Base-by-base conservation (phyloP, 2,888 invertebrate species). In the Sphaeridia pumilis region DNA sequence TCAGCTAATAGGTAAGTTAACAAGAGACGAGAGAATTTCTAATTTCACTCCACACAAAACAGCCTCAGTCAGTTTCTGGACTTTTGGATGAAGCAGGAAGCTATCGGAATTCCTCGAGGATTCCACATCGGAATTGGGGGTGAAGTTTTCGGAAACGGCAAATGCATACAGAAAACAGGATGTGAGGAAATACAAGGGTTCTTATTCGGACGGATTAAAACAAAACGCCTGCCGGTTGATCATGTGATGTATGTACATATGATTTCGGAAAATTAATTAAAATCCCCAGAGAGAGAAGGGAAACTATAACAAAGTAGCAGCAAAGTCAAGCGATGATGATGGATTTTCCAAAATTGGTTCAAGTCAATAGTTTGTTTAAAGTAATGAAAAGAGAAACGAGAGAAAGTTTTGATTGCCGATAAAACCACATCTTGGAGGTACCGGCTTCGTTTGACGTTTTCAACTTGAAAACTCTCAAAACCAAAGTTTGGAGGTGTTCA, bases 221-320 rank as follows among this genome's bases (percentile, higher is more conserved):
- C 20, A 17, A 38, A 38, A 38, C 38, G 20, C 5, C 17, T 38
- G 17, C 17, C 17, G 7, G 20, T 5, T 17, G 38, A 12, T 5
- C 5, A 17, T 14, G 38, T 5, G 38, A 38, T 17, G 28, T 27
- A 50, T 44, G 44, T 44, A 50, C 50, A 42, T 50, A 35, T 50
- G 35, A 44, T 44, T 44, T 36, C 35, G 44, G 28, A 17, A 25
- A 50, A 50, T 50, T 50, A 50, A 50, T 50, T 50, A 50, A 50
- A 50, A 44, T 50, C 44, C 41, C 38, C 20, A 12, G 20, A 20
- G 38, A 38, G 38, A 38, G 38, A 38, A 17, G 17, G 14, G n/a
- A n/a, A n/a, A n/a, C n/a, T n/a, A n/a, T n/a, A n/a, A n/a, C n/a
- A n/a, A n/a, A n/a, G n/a, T n/a, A n/a, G n/a, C n/a, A n/a, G n/a